Base-by-base conservation (phyloP, 2,797 vertebrate species). In the Eulemur rubriventer region DNA sequence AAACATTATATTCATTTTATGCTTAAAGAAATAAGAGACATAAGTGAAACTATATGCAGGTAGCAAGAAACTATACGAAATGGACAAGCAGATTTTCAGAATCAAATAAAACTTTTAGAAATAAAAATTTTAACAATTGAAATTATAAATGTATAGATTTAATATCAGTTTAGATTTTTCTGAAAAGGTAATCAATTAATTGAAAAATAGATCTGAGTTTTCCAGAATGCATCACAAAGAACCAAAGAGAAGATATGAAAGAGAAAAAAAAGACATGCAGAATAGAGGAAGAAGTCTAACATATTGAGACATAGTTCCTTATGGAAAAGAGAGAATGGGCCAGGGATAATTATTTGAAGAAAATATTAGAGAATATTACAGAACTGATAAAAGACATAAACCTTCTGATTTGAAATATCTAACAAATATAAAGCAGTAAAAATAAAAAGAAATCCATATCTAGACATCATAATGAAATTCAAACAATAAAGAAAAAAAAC, bases 71-170 rank as follows among this genome's bases (percentile, higher is more conserved):
- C 26, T 75, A 18, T 65, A 70, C 43, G n/a, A 67, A 70, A 75
- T 85, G 33, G 43, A 22, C 16, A 92, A 75, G 5, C 1, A 70
- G 9, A 89, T 63, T 89, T 94, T 22, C 48, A 92, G 26, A 94
- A 94, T 73, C 16, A 94, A 92, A 85, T 70, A 72, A 92, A 78
- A 72, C 26, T 82, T 82, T 7, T 46, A 89, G 43, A 80, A 88
- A 75, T 75, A 30, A 79, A 83, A 24, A 38, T 16, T 4, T 12
- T 69, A 88, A 91, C 43, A 30, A 55, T 57, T 82, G 72, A 90
- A 87, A 63, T 69, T 38, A 81, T 69, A 89, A 85, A 48, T 26
- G 3, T 52, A 22, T 87, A 65, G 12, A n/a, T 59, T 84, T 94
- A 88, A 84, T 30, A 81, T 41, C n/a, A 75, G 28, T 41, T 69